phyloP scores from a whole-genome alignment of 2,113 vertebrate genomes.

The Scophthalmus maximus region DNA sequence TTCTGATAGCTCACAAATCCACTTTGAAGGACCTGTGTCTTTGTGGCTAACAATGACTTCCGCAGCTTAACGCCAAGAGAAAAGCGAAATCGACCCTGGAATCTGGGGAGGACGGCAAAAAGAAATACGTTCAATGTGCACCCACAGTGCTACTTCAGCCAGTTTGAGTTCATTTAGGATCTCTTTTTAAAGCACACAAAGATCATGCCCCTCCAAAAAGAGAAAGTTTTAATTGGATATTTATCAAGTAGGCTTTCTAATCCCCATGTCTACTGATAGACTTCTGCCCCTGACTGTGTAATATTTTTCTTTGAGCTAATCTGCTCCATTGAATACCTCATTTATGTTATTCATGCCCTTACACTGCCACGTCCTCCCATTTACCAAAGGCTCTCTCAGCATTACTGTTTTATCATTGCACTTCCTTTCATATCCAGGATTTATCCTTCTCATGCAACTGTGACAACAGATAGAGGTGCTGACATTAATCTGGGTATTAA shows the following conservation, averaged over 20 bases:
- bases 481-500: neutral
- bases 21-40: neutral
- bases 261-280: slow-evolving; percentile 25
- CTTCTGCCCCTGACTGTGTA: slow-evolving; percentile 16
- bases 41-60: neutral
- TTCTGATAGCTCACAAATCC: slow-evolving; percentile 6
- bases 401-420: neutral
- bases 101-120: neutral
- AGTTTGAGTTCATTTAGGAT: slow-evolving; percentile 27
- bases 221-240: slow-evolving; percentile 60
- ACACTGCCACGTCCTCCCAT: neutral
- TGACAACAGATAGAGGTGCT: neutral
- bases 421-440: neutral
- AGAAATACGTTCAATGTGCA: slow-evolving; percentile 21
- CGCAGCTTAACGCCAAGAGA: neutral
- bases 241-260: slow-evolving; percentile 40
- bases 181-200: slow-evolving; percentile 22
- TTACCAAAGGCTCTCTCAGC: neutral
- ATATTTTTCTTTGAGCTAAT: slow-evolving; percentile 52
- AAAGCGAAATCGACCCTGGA: neutral
- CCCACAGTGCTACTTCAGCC: slow-evolving; percentile 2
- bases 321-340: slow-evolving; percentile 32
- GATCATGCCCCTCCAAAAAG: slow-evolving; percentile 3
- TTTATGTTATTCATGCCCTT: neutral
- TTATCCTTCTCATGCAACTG: neutral